Conservation (phyloP, 2,113 vertebrate genomes). For the Rutilus rutilus region DNA sequence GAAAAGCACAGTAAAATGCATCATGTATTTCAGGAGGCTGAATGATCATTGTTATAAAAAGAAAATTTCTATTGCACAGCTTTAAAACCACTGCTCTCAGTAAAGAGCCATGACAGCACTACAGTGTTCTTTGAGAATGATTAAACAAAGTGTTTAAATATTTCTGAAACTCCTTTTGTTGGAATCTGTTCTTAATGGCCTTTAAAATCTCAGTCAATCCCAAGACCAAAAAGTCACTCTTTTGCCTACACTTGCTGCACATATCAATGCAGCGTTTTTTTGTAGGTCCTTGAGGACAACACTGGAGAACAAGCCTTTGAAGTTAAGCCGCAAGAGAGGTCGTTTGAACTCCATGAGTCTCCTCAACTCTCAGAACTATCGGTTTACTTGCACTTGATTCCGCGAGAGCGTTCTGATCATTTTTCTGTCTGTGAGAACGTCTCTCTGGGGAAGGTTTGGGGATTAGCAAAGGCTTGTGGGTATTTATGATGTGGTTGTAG, state of each 20-base stretch:
- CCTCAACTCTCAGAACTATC: conserved; percentile 45
- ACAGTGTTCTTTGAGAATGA: neutral
- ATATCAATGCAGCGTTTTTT: conserved; percentile 18
- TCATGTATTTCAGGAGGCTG: conserved; percentile 11
- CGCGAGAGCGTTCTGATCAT: conserved; percentile 32
- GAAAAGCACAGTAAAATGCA: neutral
- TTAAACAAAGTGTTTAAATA: neutral
- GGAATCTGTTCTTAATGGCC: conserved; percentile 5
- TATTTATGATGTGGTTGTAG: conserved; percentile 26
- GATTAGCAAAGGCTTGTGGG: conserved; percentile 37
- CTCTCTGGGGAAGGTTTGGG: conserved; percentile 44
- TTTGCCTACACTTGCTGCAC: conserved; percentile 15
- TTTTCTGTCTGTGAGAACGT: conserved; percentile 24
- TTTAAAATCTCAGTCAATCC: conserved; percentile 2
- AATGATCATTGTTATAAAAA: neutral
- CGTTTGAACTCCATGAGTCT: conserved; percentile 51
- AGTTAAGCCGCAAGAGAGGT: conserved; percentile 36
- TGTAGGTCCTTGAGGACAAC: conserved; percentile 42
- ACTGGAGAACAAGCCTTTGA: conserved; percentile 53
- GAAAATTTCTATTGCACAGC: neutral
- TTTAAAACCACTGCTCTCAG: neutral
- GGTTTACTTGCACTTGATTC: conserved; percentile 49
- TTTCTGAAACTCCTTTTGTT: neutral
- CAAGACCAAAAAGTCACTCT: neutral
- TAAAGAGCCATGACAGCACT: neutral